Percentiles rank a stretch among this genome's conserved stretches.
phyloP scores from a whole-genome alignment of 2,888 invertebrate genomes.

The Apeira syringaria region DNA sequence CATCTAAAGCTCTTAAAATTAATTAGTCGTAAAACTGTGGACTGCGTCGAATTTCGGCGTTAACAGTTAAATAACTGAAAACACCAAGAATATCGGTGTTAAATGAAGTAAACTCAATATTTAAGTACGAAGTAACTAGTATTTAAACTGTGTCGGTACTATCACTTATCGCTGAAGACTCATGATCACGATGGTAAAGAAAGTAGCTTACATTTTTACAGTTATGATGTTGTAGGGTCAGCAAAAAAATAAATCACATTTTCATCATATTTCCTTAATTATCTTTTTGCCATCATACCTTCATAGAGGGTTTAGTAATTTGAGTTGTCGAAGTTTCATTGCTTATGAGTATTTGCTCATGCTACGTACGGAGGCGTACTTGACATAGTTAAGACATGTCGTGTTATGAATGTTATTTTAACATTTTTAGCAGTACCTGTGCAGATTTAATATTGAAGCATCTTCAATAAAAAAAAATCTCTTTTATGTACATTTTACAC shows the following conservation, averaged over 20 bases:
- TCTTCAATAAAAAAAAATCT: too few species aligned
- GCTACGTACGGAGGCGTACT: too few species aligned
- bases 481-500: too few species aligned
- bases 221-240: constrained; percentile 26
- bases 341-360: too few species aligned
- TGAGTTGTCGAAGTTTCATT: too few species aligned
- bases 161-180: constrained; percentile 15
- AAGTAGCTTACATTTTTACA: constrained; percentile 30
- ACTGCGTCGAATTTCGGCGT: constrained; percentile 3
- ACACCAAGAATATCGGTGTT: constrained; percentile 8
- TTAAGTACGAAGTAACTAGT: neutral
- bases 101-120: neutral
- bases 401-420: too few species aligned
- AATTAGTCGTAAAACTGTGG: constrained; percentile 3
- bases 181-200: constrained; percentile 22
- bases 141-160: constrained; percentile 2
- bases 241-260: constrained; percentile 14
- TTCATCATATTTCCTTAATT: too few species aligned
- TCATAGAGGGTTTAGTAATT: too few species aligned
- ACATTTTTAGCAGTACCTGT: too few species aligned
- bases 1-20: constrained; percentile 3
- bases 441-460: too few species aligned
- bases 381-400: too few species aligned
- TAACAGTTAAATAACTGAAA: constrained; percentile 4
- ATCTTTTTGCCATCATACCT: too few species aligned